Conservation (phyloP, 2,888 invertebrate species). For the Caprella mutica region DNA sequence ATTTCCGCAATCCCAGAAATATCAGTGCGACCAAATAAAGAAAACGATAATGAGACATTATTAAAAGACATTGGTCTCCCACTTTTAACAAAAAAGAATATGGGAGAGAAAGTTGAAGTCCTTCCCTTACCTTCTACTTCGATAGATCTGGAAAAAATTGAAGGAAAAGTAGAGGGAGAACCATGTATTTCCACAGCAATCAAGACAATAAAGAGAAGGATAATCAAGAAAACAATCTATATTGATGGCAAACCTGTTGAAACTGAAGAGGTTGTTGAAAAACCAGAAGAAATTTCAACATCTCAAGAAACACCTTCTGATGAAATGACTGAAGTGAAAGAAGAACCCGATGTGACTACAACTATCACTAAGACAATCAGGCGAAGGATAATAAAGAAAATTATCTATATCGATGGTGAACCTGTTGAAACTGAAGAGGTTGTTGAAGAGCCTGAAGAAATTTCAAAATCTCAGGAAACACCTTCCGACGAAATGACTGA, state of each 20-base stretch:
- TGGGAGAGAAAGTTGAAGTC: conserved; percentile 14
- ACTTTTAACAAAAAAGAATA: conserved; percentile 8
- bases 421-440: conserved; percentile 28
- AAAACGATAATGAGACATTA: conserved; percentile 12
- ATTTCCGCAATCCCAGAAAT: neutral
- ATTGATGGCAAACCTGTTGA: conserved; percentile 6
- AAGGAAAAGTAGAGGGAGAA: neutral
- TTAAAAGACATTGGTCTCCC: conserved; percentile 9
- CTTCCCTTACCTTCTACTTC: neutral
- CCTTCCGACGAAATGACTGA: no score
- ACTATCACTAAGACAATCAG: conserved; percentile 10
- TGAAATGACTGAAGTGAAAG: neutral
- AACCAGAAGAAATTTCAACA: conserved; percentile 3
- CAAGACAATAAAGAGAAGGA: neutral
- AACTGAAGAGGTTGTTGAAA: conserved; percentile 6
- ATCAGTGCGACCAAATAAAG: neutral
- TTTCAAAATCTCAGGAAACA: neutral
- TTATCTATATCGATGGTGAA: conserved; percentile 20
- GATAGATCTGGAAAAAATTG: neutral
- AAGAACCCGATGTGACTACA: neutral
- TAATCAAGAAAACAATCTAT: neutral
- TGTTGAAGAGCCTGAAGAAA: conserved; percentile 26
- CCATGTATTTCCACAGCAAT: neutral
- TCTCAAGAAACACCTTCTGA: no score
- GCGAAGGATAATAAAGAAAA: conserved; percentile 17